These are phyloP conservation scores for Raillietiella orientalis DNA, from an alignment of 2,888 invertebrate species.

Conservation along the genomic window DNA sequence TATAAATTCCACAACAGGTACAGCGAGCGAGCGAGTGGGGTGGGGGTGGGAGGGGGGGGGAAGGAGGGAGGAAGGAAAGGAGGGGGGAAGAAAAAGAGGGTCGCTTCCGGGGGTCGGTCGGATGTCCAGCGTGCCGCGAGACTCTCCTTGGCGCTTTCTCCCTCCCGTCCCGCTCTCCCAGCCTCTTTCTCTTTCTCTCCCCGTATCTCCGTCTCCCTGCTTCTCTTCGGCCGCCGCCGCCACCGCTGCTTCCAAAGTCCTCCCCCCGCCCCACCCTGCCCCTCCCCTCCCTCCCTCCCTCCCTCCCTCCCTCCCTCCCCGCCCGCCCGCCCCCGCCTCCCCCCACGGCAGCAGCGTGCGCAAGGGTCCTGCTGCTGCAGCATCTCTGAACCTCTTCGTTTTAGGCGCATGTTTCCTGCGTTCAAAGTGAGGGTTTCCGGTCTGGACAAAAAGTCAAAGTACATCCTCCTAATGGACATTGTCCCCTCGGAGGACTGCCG, in stretches of 20 bases:
- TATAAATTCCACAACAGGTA: constrained; percentile 95
- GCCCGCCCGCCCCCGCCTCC: constrained; percentile 1
- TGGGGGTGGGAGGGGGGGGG: too few relatives aligned
- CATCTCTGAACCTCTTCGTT: too few relatives aligned
- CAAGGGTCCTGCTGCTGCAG: too few relatives aligned
- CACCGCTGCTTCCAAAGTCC: too few relatives aligned
- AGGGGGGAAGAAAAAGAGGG: constrained; percentile 1
- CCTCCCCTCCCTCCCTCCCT: not conserved
- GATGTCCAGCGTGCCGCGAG: constrained; percentile 2
- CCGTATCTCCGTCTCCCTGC: too few relatives aligned
- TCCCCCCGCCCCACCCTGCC: too few relatives aligned
- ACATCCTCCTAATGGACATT: constrained; percentile 93
- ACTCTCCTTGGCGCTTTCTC: too few relatives aligned
- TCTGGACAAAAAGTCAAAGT: constrained; percentile 93
- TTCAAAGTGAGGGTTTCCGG: constrained; percentile 97
- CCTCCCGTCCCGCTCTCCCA: too few relatives aligned
- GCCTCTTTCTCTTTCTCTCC: too few relatives aligned
- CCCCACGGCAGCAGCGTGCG: too few relatives aligned
- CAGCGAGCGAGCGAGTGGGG: too few relatives aligned
- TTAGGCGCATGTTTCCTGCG: constrained; percentile 98
- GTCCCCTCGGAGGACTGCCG: constrained; percentile 95
- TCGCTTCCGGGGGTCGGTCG: constrained; percentile 2
- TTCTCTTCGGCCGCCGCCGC: too few relatives aligned
- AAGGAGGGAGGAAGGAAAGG: constrained; percentile 1
- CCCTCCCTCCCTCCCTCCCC: constrained; percentile 2